phyloP scores from a whole-genome alignment of 2,113 vertebrate species.

The Saccopteryx bilineata region DNA sequence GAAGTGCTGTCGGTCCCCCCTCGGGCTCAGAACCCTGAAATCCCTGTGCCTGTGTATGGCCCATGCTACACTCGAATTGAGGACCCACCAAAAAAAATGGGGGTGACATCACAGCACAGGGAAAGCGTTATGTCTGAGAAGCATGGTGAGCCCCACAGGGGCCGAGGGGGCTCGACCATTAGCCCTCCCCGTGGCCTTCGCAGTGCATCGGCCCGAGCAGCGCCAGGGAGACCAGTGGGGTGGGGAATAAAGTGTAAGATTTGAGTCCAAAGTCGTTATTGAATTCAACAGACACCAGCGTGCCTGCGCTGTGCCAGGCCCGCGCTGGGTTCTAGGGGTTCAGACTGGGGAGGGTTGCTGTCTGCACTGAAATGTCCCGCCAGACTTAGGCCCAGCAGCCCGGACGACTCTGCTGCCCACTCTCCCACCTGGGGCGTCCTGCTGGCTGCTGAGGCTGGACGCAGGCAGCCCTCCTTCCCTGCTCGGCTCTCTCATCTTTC shows the following conservation, averaged over 20 bases:
- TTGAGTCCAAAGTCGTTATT: not conserved
- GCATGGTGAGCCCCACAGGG: not conserved
- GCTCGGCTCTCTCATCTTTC: not conserved
- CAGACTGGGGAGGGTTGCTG: not conserved
- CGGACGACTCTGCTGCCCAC: not conserved
- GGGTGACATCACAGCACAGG: not conserved
- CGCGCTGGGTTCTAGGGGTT: not conserved
- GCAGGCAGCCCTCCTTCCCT: not conserved
- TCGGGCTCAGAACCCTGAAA: not conserved
- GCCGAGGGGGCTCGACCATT: accelerated
- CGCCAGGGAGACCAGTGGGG: too few species aligned
- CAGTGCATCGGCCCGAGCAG: not conserved
- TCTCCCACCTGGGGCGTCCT: not conserved
- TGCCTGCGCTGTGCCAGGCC: not conserved
- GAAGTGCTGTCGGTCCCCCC: not conserved
- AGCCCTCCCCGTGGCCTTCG: not conserved
- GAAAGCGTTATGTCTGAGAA: not conserved
- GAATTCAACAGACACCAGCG: not conserved
- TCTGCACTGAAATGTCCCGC: not conserved
- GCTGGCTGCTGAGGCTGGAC: accelerated
- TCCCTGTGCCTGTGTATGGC: too few species aligned
- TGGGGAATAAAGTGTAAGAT: not conserved
- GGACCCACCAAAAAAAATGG: not conserved
- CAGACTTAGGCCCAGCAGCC: accelerated
- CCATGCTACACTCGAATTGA: not conserved